phyloP scores from a whole-genome alignment of 92 coral and sea anemone genomes.

The Metridium senile region DNA sequence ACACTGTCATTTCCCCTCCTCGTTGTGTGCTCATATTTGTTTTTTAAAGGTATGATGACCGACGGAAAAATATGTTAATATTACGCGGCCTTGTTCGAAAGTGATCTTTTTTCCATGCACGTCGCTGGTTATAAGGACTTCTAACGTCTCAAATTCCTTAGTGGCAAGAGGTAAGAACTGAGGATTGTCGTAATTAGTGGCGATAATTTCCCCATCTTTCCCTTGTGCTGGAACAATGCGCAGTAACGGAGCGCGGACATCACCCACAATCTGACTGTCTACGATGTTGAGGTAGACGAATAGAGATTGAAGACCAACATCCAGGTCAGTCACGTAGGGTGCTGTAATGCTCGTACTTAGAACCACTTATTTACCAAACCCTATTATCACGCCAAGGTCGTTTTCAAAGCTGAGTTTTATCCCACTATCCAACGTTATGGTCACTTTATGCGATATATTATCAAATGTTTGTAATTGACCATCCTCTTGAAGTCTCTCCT shows the following conservation, averaged over 20 bases:
- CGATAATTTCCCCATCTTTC: slow-evolving; percentile 22
- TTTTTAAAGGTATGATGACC: background rate
- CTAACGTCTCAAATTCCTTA: slow-evolving; percentile 25
- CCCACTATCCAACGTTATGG: background rate
- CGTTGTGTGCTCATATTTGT: background rate
- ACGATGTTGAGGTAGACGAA: slow-evolving; percentile 2
- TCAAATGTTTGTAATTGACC: no score
- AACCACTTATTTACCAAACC: slow-evolving; percentile 13
- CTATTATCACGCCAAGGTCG: background rate
- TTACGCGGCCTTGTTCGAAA: background rate
- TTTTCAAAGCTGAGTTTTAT: background rate
- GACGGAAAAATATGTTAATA: background rate
- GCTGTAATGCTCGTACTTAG: slow-evolving; percentile 8
- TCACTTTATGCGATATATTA: background rate
- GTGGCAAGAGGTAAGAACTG: slow-evolving; percentile 14
- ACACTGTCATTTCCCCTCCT: background rate
- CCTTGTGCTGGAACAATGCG: slow-evolving; percentile 18
- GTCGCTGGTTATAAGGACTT: slow-evolving; percentile 30
- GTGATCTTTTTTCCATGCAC: slow-evolving; percentile 17
- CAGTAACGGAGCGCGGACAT: background rate
- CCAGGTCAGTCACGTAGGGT: slow-evolving; percentile 11
- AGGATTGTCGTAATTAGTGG: slow-evolving; percentile 7
- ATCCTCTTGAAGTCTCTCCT: no score
- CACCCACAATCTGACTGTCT: background rate
- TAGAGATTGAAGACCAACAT: slow-evolving; percentile 23